Evolutionary conservation across 2,113 vertebrate genomes (phyloP).

Genomic region (Piaya cayana): DNA sequence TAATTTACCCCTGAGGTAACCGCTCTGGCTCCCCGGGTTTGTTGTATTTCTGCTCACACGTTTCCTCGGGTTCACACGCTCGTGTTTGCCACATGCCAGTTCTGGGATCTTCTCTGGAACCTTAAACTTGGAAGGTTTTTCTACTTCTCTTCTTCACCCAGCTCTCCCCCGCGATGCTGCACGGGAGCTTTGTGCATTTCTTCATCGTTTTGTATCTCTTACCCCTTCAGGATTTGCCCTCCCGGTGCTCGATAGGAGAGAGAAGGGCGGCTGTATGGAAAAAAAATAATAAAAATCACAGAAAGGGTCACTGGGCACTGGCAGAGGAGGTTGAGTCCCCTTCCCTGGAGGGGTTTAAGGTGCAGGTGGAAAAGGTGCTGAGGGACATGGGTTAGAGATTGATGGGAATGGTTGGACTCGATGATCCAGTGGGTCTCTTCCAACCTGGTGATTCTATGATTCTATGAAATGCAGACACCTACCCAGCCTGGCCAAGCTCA

Average conservation of each 20-base stretch:
- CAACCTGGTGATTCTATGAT: no score
- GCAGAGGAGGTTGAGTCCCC: no score
- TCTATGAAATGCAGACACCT: accelerated
- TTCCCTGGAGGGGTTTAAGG: no score
- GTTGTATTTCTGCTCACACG: background rate
- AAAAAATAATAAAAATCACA: no score
- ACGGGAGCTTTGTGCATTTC: no score
- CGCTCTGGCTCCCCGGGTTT: background rate
- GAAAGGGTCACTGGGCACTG: no score
- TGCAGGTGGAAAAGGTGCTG: no score
- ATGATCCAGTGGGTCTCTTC: no score
- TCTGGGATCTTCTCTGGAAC: background rate
- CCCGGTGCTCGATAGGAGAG: accelerated
- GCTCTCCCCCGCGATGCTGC: accelerated
- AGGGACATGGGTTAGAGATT: no score
- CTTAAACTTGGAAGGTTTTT: background rate
- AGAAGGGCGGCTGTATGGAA: background rate
- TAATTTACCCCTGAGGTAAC: background rate
- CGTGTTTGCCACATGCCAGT: accelerated
- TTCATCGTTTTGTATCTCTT: accelerated
- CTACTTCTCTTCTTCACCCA: background rate
- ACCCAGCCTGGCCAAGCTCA: background rate
- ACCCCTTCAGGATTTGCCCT: background rate
- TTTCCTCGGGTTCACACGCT: background rate
- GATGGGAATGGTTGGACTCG: no score